Evolutionary conservation across 2,797 vertebrate genomes (phyloP), one percentile per base, ranked within the genome.

Genomic region (Hozukius guyotensis): DNA sequence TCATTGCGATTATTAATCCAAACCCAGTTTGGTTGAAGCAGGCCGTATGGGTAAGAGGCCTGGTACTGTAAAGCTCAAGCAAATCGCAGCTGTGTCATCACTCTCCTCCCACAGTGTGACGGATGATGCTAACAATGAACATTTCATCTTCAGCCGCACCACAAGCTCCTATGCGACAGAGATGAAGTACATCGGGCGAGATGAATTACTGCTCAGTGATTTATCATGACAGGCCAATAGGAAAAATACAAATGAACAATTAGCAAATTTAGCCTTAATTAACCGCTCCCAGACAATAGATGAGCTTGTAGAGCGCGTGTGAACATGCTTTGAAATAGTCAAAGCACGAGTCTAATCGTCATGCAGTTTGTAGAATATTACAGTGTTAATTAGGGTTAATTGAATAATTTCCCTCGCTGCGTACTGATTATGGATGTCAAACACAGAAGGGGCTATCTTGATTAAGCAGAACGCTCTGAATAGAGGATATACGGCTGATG

Each of bases 211-310:
- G 85, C 81, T 2, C 65, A 11, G 87, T 89, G 90, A 94, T 95
- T 93, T 87, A 94, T 94, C 89, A 92, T 60, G 89, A 93, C 89
- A 88, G 91, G 88, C 88, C 92, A 91, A 93, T 91, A 89, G 87
- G 87, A 93, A 93, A 93, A 94, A 93, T 94, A 94, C 91, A 94
- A 94, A 94, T 94, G 93, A 95, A 94, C 93, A 95, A 95, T 95
- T 95, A 94, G 86, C 90, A 91, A 91, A 93, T 89, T 88, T 92
- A 89, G 77, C 83, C 67, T 91, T 94, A 95, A 95, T 95, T 94
- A 95, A 92, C 77, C 22, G 22, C 82, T 88, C 72, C 11, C 46
- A 93, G 91, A 92, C 87, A 93, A 91, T 87, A 86, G 87, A 93
- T 88, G 89, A 90, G 90, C 89, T 87, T 89, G 89, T 94, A 88